Evolutionary conservation across 2,113 vertebrate genomes (phyloP).

Genomic region (Clarias macrocephalus): DNA sequence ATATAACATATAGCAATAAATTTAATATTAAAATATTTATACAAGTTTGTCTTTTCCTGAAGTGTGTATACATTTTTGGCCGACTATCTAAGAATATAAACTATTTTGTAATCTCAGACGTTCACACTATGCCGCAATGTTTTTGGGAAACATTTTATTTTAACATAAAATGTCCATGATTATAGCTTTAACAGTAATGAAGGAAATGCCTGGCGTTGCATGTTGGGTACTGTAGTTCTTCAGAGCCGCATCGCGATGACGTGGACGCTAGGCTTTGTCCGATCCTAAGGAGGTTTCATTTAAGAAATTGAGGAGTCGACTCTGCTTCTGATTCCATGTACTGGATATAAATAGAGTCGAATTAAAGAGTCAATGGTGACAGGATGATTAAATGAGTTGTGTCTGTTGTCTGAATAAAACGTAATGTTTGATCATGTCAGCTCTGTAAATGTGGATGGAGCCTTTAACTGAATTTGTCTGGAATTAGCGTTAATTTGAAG

Average conservation of each 20-base stretch:
- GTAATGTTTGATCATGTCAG: neutral
- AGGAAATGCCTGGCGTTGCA: neutral
- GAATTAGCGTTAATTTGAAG: neutral
- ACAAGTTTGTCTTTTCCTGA: too few relatives aligned
- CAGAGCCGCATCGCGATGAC: constrained; percentile 37
- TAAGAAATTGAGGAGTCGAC: neutral
- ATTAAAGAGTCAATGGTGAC: neutral
- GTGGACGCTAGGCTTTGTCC: constrained; percentile 23
- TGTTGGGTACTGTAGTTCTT: constrained; percentile 32
- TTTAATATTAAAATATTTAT: too few relatives aligned
- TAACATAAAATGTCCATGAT: too few relatives aligned
- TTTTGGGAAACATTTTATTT: too few relatives aligned
- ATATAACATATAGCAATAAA: too few relatives aligned
- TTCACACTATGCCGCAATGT: too few relatives aligned
- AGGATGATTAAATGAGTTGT: too few relatives aligned
- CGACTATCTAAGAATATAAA: too few relatives aligned
- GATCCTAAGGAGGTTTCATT: neutral
- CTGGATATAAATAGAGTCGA: neutral
- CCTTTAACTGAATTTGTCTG: neutral
- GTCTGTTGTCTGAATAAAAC: neutral
- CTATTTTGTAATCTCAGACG: too few relatives aligned
- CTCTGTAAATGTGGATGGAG: neutral
- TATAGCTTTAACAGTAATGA: too few relatives aligned
- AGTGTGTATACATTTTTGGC: too few relatives aligned
- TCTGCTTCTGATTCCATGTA: neutral